phyloP scores from a whole-genome alignment of 2,797 vertebrate genomes.

The Cichlasoma orientale region DNA sequence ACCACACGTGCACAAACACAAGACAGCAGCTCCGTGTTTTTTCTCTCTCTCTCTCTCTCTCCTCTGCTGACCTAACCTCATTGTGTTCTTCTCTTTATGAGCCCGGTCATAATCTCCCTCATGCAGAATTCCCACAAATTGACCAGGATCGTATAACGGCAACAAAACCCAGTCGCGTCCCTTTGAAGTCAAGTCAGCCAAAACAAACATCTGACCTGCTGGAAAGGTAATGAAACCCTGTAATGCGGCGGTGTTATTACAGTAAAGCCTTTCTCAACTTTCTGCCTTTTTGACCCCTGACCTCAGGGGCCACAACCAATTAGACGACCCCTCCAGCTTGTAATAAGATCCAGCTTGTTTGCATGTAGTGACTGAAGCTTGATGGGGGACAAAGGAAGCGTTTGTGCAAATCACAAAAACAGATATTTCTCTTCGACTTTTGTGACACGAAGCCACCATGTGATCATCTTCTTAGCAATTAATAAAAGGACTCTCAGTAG shows the following conservation, averaged over 20 bases:
- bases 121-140: conserved; percentile 21
- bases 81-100: background rate
- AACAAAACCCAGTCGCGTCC: background rate
- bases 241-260: conserved; percentile 52
- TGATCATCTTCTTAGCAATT: too few relatives aligned
- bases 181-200: conserved; percentile 32
- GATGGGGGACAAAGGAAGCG: background rate
- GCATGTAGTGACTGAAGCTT: background rate
- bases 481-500: too few relatives aligned
- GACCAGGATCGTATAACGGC: background rate
- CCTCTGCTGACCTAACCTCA: background rate
- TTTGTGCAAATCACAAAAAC: background rate
- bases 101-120: background rate
- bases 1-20: background rate
- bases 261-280: conserved; percentile 33
- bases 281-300: conserved; percentile 46
- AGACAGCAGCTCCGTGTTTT: background rate
- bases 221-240: conserved; percentile 12
- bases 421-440: background rate
- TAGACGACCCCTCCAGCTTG: background rate
- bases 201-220: conserved; percentile 30
- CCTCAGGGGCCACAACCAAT: conserved; percentile 18
- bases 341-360: conserved; percentile 37
- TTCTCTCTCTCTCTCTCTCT: background rate
- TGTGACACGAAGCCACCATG: rapidly evolving